phyloP scores from a whole-genome alignment of 2,888 invertebrate species.

The Thereva unica region DNA sequence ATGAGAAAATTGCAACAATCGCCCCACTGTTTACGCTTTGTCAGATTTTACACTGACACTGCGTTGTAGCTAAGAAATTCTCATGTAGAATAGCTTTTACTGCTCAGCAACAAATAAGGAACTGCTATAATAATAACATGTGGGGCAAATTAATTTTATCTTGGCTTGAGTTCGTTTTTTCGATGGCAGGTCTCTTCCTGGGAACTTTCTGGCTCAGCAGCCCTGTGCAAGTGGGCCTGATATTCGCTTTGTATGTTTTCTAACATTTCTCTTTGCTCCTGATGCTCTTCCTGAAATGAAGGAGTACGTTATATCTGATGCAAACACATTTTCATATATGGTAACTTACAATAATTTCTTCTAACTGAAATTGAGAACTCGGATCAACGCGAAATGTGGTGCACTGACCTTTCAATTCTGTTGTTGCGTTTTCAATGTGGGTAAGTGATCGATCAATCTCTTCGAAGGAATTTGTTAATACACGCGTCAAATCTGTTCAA shows the following conservation, averaged over 20 bases:
- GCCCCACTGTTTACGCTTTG: constrained; percentile 31
- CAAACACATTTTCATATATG: neutral
- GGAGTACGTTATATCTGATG: neutral
- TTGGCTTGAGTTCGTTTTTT: constrained; percentile 37
- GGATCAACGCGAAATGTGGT: constrained; percentile 50
- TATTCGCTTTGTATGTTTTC: constrained; percentile 55
- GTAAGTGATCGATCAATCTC: constrained; percentile 52
- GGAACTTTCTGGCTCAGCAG: constrained; percentile 21
- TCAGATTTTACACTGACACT: no score
- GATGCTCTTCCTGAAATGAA: constrained; percentile 53
- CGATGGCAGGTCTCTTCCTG: constrained; percentile 4
- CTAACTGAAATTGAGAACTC: constrained; percentile 51
- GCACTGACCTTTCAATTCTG: constrained; percentile 52
- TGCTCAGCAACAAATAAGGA: neutral
- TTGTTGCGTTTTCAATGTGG: constrained; percentile 52
- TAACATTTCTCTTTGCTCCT: constrained; percentile 54
- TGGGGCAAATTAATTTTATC: constrained; percentile 43
- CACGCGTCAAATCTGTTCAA: constrained; percentile 51
- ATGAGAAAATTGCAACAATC: constrained; percentile 23
- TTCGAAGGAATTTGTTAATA: constrained; percentile 51
- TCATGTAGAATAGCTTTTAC: no score
- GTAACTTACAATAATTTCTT: constrained; percentile 54
- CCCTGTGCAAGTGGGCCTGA: constrained; percentile 50
- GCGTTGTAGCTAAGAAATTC: no score
- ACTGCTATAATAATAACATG: constrained; percentile 19